These are phyloP conservation scores for Euplexia lucipara DNA, from an alignment of 2,888 invertebrate species.

Conservation along the genomic window DNA sequence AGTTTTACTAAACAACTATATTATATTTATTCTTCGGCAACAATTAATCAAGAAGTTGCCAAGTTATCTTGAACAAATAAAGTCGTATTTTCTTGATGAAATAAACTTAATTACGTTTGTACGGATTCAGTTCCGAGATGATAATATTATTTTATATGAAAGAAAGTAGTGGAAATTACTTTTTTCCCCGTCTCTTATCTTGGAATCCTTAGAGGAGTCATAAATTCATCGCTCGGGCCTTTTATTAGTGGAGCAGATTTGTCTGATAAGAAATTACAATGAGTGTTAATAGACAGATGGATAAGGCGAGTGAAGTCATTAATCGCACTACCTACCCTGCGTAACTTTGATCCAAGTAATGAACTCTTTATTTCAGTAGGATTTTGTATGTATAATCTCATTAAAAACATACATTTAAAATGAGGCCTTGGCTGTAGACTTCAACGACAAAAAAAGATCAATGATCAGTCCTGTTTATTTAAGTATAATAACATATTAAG, in stretches of 20 bases:
- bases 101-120: slow-evolving; percentile 41
- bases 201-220: slow-evolving; percentile 23
- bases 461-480: too few relatives aligned
- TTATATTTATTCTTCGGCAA: slow-evolving; percentile 17
- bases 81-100: slow-evolving; percentile 33
- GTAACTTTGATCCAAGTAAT: neutral
- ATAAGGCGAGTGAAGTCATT: slow-evolving; percentile 11
- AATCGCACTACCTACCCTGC: neutral
- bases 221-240: slow-evolving; percentile 28
- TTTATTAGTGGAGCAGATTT: slow-evolving; percentile 37
- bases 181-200: slow-evolving; percentile 19
- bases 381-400: too few relatives aligned
- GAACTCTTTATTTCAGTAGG: too few relatives aligned
- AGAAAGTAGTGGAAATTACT: slow-evolving; percentile 29
- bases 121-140: slow-evolving; percentile 35
- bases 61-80: slow-evolving; percentile 28
- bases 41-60: slow-evolving; percentile 26
- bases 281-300: slow-evolving; percentile 10
- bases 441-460: too few relatives aligned
- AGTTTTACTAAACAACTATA: slow-evolving; percentile 7
- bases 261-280: slow-evolving; percentile 32
- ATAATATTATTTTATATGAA: slow-evolving; percentile 22
- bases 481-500: too few relatives aligned
- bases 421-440: too few relatives aligned
- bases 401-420: too few relatives aligned